Percentiles rank a stretch among this genome's conserved stretches.
Conservation (phyloP, 1,140 invertebrate species). For the Bombus waltoni region DNA sequence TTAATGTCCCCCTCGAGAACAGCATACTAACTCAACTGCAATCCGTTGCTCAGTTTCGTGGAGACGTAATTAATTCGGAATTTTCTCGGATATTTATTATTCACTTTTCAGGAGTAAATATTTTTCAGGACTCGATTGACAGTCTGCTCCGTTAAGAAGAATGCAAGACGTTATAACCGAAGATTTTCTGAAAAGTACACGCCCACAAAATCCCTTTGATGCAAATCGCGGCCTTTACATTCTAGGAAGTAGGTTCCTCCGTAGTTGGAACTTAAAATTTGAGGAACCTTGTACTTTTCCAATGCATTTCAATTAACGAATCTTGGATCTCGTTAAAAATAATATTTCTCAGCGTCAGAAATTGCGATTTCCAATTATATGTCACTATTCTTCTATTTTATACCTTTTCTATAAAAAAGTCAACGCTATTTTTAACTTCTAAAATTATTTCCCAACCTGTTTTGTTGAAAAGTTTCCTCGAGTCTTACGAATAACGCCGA, state of each 20-base stretch:
- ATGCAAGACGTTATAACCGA: not conserved
- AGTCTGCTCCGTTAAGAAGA: not conserved
- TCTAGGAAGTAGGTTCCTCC: not conserved
- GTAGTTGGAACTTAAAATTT: not conserved
- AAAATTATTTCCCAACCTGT: not conserved
- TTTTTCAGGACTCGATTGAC: not conserved
- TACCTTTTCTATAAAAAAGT: not conserved
- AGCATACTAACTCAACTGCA: not conserved
- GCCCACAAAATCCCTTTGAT: conserved; percentile 3
- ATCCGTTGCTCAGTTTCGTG: not conserved
- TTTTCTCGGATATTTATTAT: not conserved
- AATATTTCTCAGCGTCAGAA: not conserved
- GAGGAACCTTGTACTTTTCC: too few species aligned
- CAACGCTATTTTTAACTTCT: not conserved
- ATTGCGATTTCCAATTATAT: not conserved
- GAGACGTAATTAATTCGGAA: not conserved
- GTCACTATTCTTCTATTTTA: too few species aligned
- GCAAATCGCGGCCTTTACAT: not conserved
- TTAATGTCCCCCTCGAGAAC: not conserved
- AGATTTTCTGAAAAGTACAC: not conserved
- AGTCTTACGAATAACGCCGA: not conserved
- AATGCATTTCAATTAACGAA: not conserved
- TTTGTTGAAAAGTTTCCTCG: too few species aligned
- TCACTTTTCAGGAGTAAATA: too few species aligned
- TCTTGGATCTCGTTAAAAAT: not conserved